These are phyloP conservation scores for Hippocampus mohnikei DNA, from an alignment of 2,113 vertebrate genomes.

Conservation along the genomic window DNA sequence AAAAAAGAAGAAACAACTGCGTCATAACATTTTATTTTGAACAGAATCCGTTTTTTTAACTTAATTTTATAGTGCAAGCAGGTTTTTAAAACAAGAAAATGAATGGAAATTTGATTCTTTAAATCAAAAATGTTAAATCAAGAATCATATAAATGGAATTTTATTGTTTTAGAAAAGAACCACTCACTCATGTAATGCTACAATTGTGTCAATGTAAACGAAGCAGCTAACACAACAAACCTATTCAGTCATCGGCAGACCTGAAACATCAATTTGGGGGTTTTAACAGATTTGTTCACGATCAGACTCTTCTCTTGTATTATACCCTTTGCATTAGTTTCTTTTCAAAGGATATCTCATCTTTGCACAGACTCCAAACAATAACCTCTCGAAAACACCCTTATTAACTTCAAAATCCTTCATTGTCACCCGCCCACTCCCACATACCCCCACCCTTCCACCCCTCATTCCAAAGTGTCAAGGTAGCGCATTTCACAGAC, in stretches of 20 bases:
- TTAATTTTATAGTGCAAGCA: too few relatives aligned
- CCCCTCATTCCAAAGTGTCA: background rate
- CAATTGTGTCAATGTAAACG: too few relatives aligned
- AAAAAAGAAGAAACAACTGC: too few relatives aligned
- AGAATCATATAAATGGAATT: too few relatives aligned
- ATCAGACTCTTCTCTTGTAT: constrained; percentile 53
- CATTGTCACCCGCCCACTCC: background rate
- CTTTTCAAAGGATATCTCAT: constrained; percentile 34
- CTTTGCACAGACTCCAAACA: constrained; percentile 15
- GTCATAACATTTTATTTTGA: too few relatives aligned
- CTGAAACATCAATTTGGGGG: constrained; percentile 42
- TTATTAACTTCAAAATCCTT: constrained; percentile 14
- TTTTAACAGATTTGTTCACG: constrained; percentile 53
- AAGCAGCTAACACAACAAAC: constrained; percentile 17
- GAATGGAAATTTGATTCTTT: too few relatives aligned
- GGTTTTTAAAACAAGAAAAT: too few relatives aligned
- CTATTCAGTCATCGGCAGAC: constrained; percentile 26
- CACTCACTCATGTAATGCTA: too few relatives aligned
- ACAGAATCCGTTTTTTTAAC: too few relatives aligned
- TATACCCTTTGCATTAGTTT: constrained; percentile 58
- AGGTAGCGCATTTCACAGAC: constrained; percentile 7
- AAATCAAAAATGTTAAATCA: too few relatives aligned
- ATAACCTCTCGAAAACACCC: constrained; percentile 38
- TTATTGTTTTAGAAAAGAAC: too few relatives aligned
- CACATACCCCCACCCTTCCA: background rate